Percentiles rank a stretch among this genome's conserved stretches.
These are phyloP conservation scores for Falcaria lacertinaria DNA, from an alignment of 2,888 invertebrate genomes.

Conservation along the genomic window DNA sequence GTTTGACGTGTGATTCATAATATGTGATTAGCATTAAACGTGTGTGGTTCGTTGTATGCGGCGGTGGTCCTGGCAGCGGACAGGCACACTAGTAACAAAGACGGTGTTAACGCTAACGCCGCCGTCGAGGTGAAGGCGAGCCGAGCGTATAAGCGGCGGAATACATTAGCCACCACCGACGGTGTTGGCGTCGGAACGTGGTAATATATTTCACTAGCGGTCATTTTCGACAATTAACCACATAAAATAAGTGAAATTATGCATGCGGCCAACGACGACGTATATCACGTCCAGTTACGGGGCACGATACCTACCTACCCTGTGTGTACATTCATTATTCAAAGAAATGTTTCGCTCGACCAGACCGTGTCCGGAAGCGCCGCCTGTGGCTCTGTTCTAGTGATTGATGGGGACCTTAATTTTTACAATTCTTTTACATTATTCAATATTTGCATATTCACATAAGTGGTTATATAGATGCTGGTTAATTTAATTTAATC, in stretches of 20 bases:
- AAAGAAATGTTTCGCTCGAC: constrained; percentile 78
- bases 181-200: constrained; percentile 62
- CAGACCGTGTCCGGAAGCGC: constrained; percentile 69
- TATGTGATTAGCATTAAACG: constrained; percentile 27
- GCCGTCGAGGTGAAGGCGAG: constrained; percentile 59
- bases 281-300: constrained; percentile 80
- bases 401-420: constrained; percentile 76
- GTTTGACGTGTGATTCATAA: constrained; percentile 16
- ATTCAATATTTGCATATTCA: constrained; percentile 39
- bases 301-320: constrained; percentile 72
- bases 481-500: too few relatives aligned
- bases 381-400: constrained; percentile 72
- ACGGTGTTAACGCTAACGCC: constrained; percentile 26
- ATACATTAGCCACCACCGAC: constrained; percentile 71
- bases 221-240: constrained; percentile 80
- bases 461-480: too few relatives aligned
- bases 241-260: constrained; percentile 80
- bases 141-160: constrained; percentile 59
- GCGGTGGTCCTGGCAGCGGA: constrained; percentile 15
- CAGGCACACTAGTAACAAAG: constrained; percentile 38
- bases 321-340: constrained; percentile 75
- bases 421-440: constrained; percentile 59
- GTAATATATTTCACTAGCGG: constrained; percentile 77
- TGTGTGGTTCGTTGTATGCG: constrained; percentile 16
- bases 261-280: constrained; percentile 78